Evolutionary conservation across 2,888 invertebrate genomes (phyloP).

Genomic region (Girardia tigrina): DNA sequence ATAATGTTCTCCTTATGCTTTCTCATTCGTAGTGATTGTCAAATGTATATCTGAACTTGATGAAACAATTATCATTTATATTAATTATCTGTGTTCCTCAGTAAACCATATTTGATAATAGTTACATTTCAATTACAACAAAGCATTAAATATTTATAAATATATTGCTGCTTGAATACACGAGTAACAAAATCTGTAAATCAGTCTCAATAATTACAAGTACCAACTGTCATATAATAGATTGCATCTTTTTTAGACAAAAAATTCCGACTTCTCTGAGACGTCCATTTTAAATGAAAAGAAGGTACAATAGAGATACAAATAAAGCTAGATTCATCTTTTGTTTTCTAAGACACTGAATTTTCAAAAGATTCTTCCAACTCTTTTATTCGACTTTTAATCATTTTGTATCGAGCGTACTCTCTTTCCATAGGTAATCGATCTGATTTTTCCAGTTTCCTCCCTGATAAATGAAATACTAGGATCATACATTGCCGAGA

Average conservation of each 20-base stretch:
- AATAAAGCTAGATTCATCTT: neutral
- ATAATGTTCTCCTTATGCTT: too few relatives aligned
- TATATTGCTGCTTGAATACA: neutral
- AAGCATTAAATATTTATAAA: neutral
- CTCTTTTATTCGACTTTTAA: neutral
- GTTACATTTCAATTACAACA: too few relatives aligned
- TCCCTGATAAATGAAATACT: neutral
- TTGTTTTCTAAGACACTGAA: neutral
- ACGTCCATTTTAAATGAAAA: neutral
- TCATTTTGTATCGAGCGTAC: neutral
- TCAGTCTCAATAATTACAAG: neutral
- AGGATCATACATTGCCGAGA: too few relatives aligned
- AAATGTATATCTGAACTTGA: too few relatives aligned
- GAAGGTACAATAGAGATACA: neutral
- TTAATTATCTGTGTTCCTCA: too few relatives aligned
- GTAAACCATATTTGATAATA: too few relatives aligned
- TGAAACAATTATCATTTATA: too few relatives aligned
- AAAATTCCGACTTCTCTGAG: too few relatives aligned
- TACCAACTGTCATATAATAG: neutral
- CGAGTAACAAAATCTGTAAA: neutral
- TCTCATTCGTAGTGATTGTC: too few relatives aligned
- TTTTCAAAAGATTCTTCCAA: neutral
- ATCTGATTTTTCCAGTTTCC: neutral
- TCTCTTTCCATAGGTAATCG: conserved; percentile 11
- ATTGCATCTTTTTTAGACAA: too few relatives aligned